Base-by-base conservation (phyloP, 2,797 vertebrate species). In the Amazona finschi region DNA sequence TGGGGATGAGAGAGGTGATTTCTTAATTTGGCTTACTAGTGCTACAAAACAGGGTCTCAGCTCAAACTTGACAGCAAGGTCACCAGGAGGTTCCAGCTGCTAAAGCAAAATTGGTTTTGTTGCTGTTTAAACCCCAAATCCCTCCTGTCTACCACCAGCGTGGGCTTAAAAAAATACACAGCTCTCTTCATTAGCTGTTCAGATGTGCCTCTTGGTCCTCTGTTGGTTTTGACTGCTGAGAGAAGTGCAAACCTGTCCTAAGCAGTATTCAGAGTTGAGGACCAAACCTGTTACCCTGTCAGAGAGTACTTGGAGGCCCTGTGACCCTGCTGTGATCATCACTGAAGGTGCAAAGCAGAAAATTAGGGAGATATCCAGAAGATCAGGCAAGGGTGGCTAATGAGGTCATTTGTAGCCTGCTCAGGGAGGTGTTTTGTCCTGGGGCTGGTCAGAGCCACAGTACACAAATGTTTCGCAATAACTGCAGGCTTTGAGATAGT, bases 31-130 rank as follows among this genome's bases (percentile, higher is more conserved):
- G 3, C 60, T 94, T n/a, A 49, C 14, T 15, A 15, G 19, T 60
- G 24, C 66, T 0, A 0, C 46, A 88, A 49, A 0, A 0, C 19
- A 44, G 60, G 31, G 30, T 64, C 30, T 77, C 20, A n/a, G 71
- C 41, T 75, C 55, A 70, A 47, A 65, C 65, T 75, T 67, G 43
- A 8, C 53, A 74, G 58, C n/a, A 55, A 24, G 64, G 58, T 94
- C 79, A 69, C 28, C 43, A 57, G 38, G 28, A 78, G 15, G 24
- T 15, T 86, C 46, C 44, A 64, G 15, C 61, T 89, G 52, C 85
- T 86, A 60, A 74, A 73, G 22, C 12, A 78, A 27, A 86, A 60
- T 91, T 64, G 55, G 8, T 16, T 86, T 81, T 77, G 18, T 33
- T 85, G 5, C 9, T 74, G 31, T 64, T 84, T 65, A 83, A 80